These are phyloP conservation scores for Cryptomyrus ogoouensis DNA, from an alignment of 2,113 vertebrate species.

Conservation along the genomic window DNA sequence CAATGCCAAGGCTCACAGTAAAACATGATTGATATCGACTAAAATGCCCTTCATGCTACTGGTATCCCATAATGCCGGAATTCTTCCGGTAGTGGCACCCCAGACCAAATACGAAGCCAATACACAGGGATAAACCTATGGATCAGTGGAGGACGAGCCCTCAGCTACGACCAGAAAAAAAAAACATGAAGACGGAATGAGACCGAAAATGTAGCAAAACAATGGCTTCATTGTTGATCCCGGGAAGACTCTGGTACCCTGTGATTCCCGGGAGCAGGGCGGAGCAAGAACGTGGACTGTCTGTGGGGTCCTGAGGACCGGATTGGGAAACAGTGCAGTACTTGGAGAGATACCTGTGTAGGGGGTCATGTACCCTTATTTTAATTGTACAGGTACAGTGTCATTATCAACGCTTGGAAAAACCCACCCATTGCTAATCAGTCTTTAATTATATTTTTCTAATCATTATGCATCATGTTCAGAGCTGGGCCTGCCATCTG, in stretches of 20 bases:
- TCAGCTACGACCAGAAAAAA: neutral
- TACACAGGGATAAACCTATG: neutral
- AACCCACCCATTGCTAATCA: neutral
- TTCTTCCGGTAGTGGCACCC: neutral
- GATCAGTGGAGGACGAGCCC: neutral
- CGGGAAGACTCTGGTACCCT: neutral
- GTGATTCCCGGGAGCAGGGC: too few relatives aligned
- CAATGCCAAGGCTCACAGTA: neutral
- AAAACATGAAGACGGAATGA: neutral
- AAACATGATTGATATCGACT: neutral
- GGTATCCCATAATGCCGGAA: neutral
- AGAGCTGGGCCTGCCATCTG: neutral
- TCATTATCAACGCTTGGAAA: neutral
- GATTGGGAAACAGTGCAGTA: neutral
- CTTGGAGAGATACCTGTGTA: neutral
- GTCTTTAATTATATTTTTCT: neutral
- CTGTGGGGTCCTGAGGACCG: neutral
- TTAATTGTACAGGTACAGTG: neutral
- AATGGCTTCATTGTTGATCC: neutral
- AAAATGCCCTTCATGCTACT: neutral
- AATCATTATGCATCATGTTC: neutral
- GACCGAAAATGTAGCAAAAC: neutral
- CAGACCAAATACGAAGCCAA: neutral
- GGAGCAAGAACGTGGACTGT: neutral
- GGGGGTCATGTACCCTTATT: neutral